Conservation (phyloP, 2,797 vertebrate genomes). For the Otus scops region DNA sequence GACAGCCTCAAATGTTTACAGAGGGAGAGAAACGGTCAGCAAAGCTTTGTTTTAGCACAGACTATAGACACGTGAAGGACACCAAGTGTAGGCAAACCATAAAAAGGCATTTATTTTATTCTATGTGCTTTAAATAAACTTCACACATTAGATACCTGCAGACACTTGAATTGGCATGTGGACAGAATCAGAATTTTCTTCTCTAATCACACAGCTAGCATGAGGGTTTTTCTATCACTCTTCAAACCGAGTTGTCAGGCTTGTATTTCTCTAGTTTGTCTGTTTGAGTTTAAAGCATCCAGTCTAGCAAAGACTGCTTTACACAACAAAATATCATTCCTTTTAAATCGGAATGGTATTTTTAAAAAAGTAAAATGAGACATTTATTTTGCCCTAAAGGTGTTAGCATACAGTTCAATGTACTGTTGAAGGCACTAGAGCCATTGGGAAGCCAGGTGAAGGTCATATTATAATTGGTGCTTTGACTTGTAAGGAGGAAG, state of each 20-base stretch:
- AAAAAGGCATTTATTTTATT: constrained; percentile 11
- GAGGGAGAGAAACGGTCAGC: neutral
- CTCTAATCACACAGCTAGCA: neutral
- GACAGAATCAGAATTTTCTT: neutral
- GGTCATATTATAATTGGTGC: constrained; percentile 68
- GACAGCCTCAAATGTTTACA: constrained; percentile 16
- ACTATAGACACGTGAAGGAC: neutral
- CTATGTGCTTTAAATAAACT: neutral
- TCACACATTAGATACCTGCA: neutral
- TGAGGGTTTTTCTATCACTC: neutral
- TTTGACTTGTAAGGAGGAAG: constrained; percentile 58
- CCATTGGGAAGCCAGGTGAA: constrained; percentile 57
- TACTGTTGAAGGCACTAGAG: constrained; percentile 27
- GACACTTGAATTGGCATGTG: neutral
- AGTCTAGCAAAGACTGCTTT: neutral
- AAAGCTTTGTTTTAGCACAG: constrained; percentile 42
- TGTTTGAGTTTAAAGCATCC: neutral
- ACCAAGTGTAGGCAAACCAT: neutral
- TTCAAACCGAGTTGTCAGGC: neutral
- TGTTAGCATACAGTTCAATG: constrained; percentile 44
- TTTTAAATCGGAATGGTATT: constrained; percentile 39
- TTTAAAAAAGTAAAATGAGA: neutral
- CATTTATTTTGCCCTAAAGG: constrained; percentile 56
- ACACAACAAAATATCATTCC: neutral
- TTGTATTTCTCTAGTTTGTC: neutral